phyloP scores from a whole-genome alignment of 2,888 invertebrate genomes.

The Bursaphelenchus okinawaensis region DNA sequence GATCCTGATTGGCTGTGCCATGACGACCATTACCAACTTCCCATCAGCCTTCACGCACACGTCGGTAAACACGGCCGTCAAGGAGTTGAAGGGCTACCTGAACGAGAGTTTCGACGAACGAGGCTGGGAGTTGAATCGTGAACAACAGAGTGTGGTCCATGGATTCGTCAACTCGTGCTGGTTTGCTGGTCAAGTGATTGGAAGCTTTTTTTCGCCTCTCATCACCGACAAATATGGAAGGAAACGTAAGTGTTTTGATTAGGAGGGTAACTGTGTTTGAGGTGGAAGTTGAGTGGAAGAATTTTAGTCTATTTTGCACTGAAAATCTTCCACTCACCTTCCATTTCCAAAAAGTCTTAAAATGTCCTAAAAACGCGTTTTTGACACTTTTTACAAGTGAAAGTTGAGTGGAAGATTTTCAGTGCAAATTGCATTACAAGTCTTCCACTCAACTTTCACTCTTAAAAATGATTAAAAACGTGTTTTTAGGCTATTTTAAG shows the following conservation, averaged over 20 bases:
- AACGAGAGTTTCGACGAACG: slow-evolving; percentile 39
- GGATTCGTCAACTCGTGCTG: slow-evolving; percentile 16
- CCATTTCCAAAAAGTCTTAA: no score
- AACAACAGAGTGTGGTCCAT: slow-evolving; percentile 1
- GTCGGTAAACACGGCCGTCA: slow-evolving; percentile 48
- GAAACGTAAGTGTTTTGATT: slow-evolving; percentile 35
- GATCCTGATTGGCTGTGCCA: slow-evolving; percentile 40
- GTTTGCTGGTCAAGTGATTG: slow-evolving; percentile 51
- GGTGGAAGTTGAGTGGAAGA: no score
- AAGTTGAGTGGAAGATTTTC: no score
- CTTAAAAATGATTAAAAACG: no score
- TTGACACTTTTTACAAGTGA: no score
- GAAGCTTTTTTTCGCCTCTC: slow-evolving; percentile 42
- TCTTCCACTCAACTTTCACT: no score
- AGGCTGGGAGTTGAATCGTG: slow-evolving; percentile 11
- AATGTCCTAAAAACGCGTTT: no score
- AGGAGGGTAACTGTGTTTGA: no score
- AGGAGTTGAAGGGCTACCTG: slow-evolving; percentile 41
- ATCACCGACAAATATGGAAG: slow-evolving; percentile 47
- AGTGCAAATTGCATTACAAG: no score
- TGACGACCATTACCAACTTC: slow-evolving; percentile 51
- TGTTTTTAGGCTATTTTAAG: no score
- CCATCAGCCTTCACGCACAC: slow-evolving; percentile 47
- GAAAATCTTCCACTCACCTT: no score
- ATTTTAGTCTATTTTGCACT: neutral